Conservation (phyloP, 53 echinoderm and acorn worm species). For the Mesocentrotus franciscanus region DNA sequence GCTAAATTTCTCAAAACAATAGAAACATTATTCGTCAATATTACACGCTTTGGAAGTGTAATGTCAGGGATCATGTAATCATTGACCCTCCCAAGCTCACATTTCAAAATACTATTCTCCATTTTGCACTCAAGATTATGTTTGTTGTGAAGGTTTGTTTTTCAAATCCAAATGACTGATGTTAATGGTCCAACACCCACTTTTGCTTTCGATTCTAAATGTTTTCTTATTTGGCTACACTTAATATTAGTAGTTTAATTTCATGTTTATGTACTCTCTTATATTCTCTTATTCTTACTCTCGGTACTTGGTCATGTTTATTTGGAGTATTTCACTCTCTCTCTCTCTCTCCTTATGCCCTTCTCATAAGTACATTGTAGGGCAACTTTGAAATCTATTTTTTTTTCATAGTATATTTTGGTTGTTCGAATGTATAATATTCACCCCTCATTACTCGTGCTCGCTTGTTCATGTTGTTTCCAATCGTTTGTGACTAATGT, state of each 20-base stretch:
- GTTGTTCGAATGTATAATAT: too few species aligned
- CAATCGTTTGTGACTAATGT: too few species aligned
- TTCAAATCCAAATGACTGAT: neutral
- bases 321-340: neutral
- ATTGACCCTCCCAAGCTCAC: neutral
- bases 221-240: neutral
- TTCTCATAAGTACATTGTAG: neutral
- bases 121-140: neutral
- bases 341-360: neutral
- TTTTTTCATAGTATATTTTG: too few species aligned
- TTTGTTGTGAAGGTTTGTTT: neutral
- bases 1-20: constrained; percentile 29
- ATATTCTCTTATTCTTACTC: neutral
- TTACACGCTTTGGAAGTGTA: constrained; percentile 29
- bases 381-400: neutral
- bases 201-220: neutral
- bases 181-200: neutral
- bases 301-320: neutral
- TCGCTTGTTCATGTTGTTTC: too few species aligned
- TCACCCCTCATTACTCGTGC: too few species aligned
- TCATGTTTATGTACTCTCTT: neutral
- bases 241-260: neutral
- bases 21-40: constrained; percentile 5
- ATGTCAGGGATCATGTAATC: constrained; percentile 2
- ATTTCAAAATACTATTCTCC: constrained; percentile 7